Conservation (phyloP, 2,797 vertebrate genomes). For the Vespertilio murinus region DNA sequence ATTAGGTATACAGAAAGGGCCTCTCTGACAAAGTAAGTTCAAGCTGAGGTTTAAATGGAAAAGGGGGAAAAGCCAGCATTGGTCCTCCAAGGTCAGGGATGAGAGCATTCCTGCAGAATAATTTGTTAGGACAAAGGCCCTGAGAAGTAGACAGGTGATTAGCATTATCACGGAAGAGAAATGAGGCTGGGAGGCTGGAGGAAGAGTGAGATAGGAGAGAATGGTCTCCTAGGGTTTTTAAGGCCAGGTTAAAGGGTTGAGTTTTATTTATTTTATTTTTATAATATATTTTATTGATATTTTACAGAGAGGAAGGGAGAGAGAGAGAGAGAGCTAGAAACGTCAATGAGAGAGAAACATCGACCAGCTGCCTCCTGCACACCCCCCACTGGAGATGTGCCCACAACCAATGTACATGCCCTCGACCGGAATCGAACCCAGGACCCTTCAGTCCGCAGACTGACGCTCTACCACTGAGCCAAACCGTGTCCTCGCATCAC, state of each 20-base stretch:
- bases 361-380: too few relatives aligned
- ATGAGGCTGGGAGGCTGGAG: background rate
- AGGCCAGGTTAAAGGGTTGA: background rate
- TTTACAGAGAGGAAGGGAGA: too few relatives aligned
- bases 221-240: background rate
- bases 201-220: background rate
- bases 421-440: too few relatives aligned
- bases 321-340: too few relatives aligned
- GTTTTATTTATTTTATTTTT: background rate
- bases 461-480: too few relatives aligned
- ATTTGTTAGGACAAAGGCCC: background rate
- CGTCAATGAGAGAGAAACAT: too few relatives aligned
- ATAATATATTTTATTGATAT: too few relatives aligned
- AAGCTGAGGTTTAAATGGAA: background rate
- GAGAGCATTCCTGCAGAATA: background rate
- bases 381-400: too few relatives aligned
- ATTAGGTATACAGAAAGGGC: slow-evolving; percentile 26
- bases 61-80: background rate
- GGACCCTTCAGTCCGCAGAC: too few relatives aligned
- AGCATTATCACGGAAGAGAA: background rate
- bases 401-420: too few relatives aligned
- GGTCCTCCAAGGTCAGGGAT: background rate
- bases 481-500: too few relatives aligned
- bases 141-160: background rate
- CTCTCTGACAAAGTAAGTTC: slow-evolving; percentile 19